Evolutionary conservation across 2,888 invertebrate genomes (phyloP), one percentile per base, ranked within the genome.

Genomic region (Eilema griseolum): DNA sequence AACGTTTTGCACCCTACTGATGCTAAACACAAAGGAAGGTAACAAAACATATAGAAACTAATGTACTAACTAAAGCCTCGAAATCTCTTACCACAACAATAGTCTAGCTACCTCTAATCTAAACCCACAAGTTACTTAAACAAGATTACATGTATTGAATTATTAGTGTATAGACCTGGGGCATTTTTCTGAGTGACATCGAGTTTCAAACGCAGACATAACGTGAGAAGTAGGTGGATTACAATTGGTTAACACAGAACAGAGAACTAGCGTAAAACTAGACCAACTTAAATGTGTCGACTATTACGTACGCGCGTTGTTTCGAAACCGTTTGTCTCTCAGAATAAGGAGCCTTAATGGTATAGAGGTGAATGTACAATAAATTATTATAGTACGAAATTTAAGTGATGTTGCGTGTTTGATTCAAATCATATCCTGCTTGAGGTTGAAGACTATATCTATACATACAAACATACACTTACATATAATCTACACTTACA

Each of bases 361-460:
- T 37, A 37, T 37, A 56, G 31, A 61, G 60, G 66, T 61, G 56
- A 70, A 66, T 61, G 33, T 66, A 61, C 61, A 56, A 46, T 24
- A 37, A 33, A 69, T 56, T 65, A 24, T 61, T 65, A 24, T 61
- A 12, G 66, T 33, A 66, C 33, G 37, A 24, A 70, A 70, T 65
- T 62, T 59, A 33, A 69, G 57, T 37, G 33, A 56, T 46, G 24
- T 73, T 41, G 59, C 56, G 67, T 76, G 74, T 31, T 61, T 16
- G 23, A 12, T 20, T 26, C 24, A 46, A 20, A 64, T 73, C 31
- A n/a, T 59, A 24, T 63, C 64, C 20, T 69, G 81, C 81, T 72
- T 78, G 79, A 67, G 59, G 66, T 28, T 67, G 62, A 65, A 72
- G 72, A 79, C 75, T 28, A 28, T 28, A 5, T 20, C 52, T 52